Conservation (phyloP, 2,797 vertebrate genomes). For the Bryconaethiops microstoma region DNA sequence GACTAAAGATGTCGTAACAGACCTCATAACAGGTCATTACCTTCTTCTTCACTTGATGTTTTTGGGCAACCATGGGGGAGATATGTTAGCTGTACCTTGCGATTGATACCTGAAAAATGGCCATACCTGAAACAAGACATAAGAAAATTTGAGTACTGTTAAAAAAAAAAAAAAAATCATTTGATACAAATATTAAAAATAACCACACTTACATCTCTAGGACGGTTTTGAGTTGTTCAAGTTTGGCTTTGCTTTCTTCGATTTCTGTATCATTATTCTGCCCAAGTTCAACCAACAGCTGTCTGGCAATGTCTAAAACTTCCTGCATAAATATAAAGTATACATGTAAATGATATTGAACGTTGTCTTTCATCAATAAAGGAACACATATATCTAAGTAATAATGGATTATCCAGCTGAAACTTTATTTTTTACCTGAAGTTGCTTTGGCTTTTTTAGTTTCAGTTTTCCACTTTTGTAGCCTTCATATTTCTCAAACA, state of each 20-base stretch:
- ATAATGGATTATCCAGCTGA: neutral
- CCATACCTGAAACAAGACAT: conserved; percentile 80
- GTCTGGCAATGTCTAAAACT: conserved; percentile 87
- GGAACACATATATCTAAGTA: neutral
- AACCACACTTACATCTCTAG: conserved; percentile 85
- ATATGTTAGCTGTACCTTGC: conserved; percentile 88
- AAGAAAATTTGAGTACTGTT: neutral
- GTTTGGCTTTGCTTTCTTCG: conserved; percentile 90
- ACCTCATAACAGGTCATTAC: conserved; percentile 60
- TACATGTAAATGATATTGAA: neutral
- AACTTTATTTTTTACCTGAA: conserved; percentile 73
- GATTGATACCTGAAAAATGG: conserved; percentile 91
- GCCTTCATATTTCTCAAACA: conserved; percentile 89
- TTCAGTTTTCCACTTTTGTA: conserved; percentile 90
- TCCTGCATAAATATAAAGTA: conserved; percentile 73
- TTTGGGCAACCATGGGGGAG: conserved; percentile 90
- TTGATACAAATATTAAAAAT: neutral
- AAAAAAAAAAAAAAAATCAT: conserved; percentile 1
- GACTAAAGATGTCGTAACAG: neutral
- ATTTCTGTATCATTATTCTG: conserved; percentile 91
- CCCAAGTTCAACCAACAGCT: conserved; percentile 84
- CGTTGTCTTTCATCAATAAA: neutral
- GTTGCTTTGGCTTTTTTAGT: conserved; percentile 87
- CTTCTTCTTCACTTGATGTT: conserved; percentile 91
- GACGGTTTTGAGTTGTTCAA: conserved; percentile 89